A percentile compares a stretch with the other conserved stretches of the same genome.
Conservation (phyloP, 2,888 invertebrate genomes). For the Pandemis cinnamomeana region DNA sequence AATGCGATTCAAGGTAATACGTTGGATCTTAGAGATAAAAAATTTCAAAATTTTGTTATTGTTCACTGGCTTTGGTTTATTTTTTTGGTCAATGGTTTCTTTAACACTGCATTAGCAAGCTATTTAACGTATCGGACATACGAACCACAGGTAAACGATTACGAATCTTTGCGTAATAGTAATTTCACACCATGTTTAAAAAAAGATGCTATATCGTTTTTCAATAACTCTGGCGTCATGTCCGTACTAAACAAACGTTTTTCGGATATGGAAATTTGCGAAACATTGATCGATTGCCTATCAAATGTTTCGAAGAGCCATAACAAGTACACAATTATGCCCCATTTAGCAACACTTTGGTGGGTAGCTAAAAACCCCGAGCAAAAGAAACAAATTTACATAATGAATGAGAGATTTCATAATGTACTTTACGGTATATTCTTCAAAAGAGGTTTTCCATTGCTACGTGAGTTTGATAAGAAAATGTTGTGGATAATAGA, state of each 20-base stretch:
- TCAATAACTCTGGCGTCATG: constrained; percentile 13
- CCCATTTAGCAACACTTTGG: constrained; percentile 29
- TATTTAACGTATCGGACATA: constrained; percentile 31
- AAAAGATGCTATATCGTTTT: constrained; percentile 4
- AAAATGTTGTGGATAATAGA: constrained; percentile 18
- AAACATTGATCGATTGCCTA: constrained; percentile 20
- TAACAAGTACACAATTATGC: constrained; percentile 30
- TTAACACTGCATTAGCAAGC: constrained; percentile 34
- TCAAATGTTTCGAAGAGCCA: constrained; percentile 11
- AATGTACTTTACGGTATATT: constrained; percentile 23
- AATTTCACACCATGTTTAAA: constrained; percentile 37
- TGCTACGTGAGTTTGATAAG: not conserved
- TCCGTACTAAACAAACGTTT: constrained; percentile 18
- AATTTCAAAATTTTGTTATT: constrained; percentile 29
- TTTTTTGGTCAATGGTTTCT: constrained; percentile 36
- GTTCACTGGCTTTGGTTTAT: constrained; percentile 41
- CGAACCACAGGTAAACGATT: constrained; percentile 26
- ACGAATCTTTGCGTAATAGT: constrained; percentile 19
- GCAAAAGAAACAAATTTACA: constrained; percentile 7
- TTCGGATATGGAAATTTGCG: constrained; percentile 22
- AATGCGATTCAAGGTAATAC: constrained; percentile 4
- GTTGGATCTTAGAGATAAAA: constrained; percentile 1
- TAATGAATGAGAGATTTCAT: constrained; percentile 4
- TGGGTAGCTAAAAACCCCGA: constrained; percentile 13
- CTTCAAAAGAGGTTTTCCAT: constrained; percentile 36